A percentile compares a stretch with the other conserved stretches of the same genome.
These are phyloP conservation scores for Nannoperca australis DNA, from an alignment of 2,797 vertebrate genomes.

Conservation along the genomic window DNA sequence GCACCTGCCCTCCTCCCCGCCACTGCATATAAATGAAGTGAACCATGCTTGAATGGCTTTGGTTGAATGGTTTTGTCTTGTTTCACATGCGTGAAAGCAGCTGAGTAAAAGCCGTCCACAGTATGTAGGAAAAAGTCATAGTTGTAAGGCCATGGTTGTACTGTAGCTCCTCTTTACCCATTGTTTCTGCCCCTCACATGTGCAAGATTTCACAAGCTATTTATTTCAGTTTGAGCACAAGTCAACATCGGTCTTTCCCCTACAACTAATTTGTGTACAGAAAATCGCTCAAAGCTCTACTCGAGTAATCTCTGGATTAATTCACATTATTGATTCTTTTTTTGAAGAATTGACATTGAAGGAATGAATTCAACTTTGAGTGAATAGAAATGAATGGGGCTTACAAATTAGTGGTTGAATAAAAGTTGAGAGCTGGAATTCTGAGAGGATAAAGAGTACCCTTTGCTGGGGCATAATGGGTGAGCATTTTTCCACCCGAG, in stretches of 20 bases:
- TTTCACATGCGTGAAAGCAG: conserved; percentile 35
- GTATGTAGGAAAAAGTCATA: background rate
- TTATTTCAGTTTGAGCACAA: conserved; percentile 41
- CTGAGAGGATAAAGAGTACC: conserved; percentile 41
- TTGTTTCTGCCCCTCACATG: conserved; percentile 3
- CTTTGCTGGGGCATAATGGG: conserved; percentile 51
- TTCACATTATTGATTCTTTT: conserved; percentile 63
- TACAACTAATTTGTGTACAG: conserved; percentile 52
- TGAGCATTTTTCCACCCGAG: conserved; percentile 37
- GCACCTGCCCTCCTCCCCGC: conserved; percentile 13
- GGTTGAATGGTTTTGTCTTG: conserved; percentile 50
- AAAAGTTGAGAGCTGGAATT: conserved; percentile 42
- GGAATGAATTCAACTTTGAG: conserved; percentile 52
- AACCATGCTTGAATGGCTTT: conserved; percentile 23
- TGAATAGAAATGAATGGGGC: conserved; percentile 44
- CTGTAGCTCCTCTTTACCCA: conserved; percentile 4
- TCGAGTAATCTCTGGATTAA: conserved; percentile 66
- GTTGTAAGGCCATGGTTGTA: conserved; percentile 11
- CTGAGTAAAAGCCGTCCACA: conserved; percentile 31
- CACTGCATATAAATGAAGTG: conserved; percentile 38
- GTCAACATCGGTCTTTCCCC: conserved; percentile 32
- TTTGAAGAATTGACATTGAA: conserved; percentile 50
- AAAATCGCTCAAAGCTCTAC: conserved; percentile 59
- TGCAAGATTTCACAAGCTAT: conserved; percentile 40
- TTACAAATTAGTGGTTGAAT: conserved; percentile 53